Evolutionary conservation across 2,113 vertebrate species (phyloP).

Genomic region (Mirounga angustirostris): DNA sequence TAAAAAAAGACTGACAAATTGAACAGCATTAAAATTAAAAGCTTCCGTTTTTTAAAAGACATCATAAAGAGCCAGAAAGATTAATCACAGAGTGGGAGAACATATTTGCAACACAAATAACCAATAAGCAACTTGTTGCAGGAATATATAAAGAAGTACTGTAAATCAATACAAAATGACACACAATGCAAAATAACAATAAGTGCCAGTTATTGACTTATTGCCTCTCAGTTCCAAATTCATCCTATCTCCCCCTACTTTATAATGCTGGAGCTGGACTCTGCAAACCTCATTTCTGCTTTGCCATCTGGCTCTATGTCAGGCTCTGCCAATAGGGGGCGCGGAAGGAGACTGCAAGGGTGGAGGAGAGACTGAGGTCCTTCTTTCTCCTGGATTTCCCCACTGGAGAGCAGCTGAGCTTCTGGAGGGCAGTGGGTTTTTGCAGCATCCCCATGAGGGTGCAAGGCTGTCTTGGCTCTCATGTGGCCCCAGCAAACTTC

Average conservation of each 20-base stretch:
- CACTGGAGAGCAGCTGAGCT: too few species aligned
- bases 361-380: background rate
- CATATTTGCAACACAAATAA: conserved; percentile 35
- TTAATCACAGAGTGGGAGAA: background rate
- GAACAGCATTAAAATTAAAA: conserved; percentile 47
- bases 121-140: background rate
- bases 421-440: accelerated
- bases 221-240: background rate
- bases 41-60: conserved; percentile 11
- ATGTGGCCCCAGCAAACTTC: background rate
- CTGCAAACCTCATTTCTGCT: background rate
- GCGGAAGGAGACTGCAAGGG: background rate
- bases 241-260: background rate
- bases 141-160: background rate
- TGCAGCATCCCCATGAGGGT: accelerated
- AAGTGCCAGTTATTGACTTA: background rate
- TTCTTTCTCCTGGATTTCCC: background rate
- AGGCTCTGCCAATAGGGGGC: background rate
- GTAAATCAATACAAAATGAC: background rate
- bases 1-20: conserved; percentile 5
- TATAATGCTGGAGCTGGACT: background rate
- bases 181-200: background rate
- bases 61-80: background rate
- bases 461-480: background rate
- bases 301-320: background rate